These are phyloP conservation scores for Sycophaga agraensis DNA, from an alignment of 1,140 invertebrate genomes.

Conservation along the genomic window DNA sequence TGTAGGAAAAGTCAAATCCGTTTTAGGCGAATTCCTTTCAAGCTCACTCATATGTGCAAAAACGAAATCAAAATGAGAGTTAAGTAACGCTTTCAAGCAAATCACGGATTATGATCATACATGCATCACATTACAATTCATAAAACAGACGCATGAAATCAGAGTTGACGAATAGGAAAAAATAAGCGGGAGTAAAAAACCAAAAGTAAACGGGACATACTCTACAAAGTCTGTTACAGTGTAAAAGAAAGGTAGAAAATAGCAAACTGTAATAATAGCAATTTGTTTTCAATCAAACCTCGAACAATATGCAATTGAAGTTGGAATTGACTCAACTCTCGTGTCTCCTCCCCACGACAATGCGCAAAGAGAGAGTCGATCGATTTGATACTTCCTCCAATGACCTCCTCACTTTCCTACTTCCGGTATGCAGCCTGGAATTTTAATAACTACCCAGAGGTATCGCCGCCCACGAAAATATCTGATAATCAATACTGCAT, in stretches of 20 bases:
- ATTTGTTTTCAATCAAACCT: slow-evolving; percentile 26
- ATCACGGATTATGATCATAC: no score
- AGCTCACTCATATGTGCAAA: no score
- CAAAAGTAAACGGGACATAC: neutral
- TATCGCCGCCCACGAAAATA: neutral
- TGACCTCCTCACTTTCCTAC: neutral
- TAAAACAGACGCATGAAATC: neutral
- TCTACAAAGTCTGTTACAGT: neutral
- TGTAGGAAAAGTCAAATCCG: no score
- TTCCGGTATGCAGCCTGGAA: slow-evolving; percentile 9
- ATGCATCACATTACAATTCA: no score
- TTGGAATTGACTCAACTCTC: slow-evolving; percentile 20
- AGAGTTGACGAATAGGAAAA: neutral
- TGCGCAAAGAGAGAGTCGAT: neutral
- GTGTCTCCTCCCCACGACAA: neutral
- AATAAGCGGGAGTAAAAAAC: neutral
- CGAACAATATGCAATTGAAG: slow-evolving; percentile 24
- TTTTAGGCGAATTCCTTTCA: no score
- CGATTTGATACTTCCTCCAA: neutral
- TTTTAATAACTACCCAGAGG: slow-evolving; percentile 5
- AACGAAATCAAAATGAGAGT: no score
- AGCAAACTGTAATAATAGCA: slow-evolving; percentile 19
- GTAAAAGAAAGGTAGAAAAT: neutral
- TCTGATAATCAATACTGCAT: slow-evolving; percentile 19
- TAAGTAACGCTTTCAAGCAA: no score